Evolutionary conservation across 92 coral and sea anemone species (phyloP).

Genomic region (Heliopora coerulea): DNA sequence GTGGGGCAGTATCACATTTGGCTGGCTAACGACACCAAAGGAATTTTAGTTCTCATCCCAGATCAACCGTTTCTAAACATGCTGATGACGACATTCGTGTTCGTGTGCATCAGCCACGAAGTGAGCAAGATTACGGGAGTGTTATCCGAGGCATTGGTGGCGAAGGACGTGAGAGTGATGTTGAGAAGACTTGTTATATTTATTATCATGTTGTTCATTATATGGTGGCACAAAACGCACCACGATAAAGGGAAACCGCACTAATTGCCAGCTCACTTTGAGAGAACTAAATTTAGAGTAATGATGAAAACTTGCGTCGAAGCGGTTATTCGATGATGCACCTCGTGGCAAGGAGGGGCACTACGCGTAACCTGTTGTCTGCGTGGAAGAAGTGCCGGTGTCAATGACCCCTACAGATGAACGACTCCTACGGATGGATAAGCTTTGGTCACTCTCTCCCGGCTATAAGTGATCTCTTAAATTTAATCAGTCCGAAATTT

Average conservation of each 20-base stretch:
- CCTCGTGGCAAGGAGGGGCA: no score
- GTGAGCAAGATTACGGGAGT: constrained; percentile 74
- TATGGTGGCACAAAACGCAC: constrained; percentile 99
- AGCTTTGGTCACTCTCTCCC: no score
- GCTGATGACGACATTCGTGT: constrained; percentile 77
- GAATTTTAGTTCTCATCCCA: constrained; percentile 86
- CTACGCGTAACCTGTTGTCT: no score
- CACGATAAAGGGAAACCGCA: constrained; percentile 44
- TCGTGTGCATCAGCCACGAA: constrained; percentile 91
- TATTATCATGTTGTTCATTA: constrained; percentile 77
- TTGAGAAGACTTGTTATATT: constrained; percentile 76
- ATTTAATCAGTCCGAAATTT: no score
- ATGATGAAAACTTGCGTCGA: no score
- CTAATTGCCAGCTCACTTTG: no score
- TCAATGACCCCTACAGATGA: no score
- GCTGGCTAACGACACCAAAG: constrained; percentile 93
- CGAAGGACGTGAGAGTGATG: constrained; percentile 79
- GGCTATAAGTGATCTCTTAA: no score
- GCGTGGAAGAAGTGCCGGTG: no score
- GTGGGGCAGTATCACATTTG: constrained; percentile 96
- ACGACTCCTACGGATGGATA: no score
- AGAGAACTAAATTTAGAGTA: no score
- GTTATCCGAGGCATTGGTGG: constrained; percentile 77
- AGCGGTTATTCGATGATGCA: no score
- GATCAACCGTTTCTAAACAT: constrained; percentile 77